A percentile compares a stretch with the other conserved stretches of the same genome.
These are phyloP conservation scores for Drosophila kepulauana DNA, from an alignment of 1,140 invertebrate genomes.

Conservation along the genomic window DNA sequence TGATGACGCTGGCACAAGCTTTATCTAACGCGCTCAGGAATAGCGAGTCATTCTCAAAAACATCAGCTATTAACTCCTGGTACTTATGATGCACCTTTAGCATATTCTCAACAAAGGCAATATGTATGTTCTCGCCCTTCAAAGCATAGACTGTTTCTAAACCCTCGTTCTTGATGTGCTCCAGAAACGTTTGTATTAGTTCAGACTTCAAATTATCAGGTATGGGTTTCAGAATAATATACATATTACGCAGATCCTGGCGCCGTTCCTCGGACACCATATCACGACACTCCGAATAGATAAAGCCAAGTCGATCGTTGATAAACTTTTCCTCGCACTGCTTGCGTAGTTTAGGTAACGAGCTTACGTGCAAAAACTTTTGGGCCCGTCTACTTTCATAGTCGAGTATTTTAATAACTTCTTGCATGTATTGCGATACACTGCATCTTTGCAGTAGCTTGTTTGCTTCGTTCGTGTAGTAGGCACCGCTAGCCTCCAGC, in stretches of 20 bases:
- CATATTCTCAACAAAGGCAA: constrained; percentile 97
- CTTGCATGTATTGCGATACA: constrained; percentile 96
- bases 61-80: constrained; percentile 89
- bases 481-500: constrained; percentile 92
- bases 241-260: constrained; percentile 96
- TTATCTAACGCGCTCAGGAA: constrained; percentile 98
- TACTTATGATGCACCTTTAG: constrained; percentile 96
- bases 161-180: constrained; percentile 91
- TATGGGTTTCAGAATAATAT: constrained; percentile 94
- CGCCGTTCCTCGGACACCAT: constrained; percentile 93
- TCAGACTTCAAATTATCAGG: constrained; percentile 89
- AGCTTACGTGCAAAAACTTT: constrained; percentile 92
- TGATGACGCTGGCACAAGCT: constrained; percentile 95
- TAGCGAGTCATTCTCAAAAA: constrained; percentile 96
- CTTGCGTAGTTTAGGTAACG: constrained; percentile 87
- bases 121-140: constrained; percentile 93
- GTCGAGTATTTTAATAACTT: constrained; percentile 93
- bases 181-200: constrained; percentile 94
- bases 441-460: constrained; percentile 92
- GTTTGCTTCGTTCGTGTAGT: constrained; percentile 93
- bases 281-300: constrained; percentile 94
- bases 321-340: constrained; percentile 94
- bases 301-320: constrained; percentile 93
- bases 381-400: constrained; percentile 93
- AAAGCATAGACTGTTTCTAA: constrained; percentile 88